Conservation (phyloP, 2,113 vertebrate species). For the Anser brachyrhynchus region DNA sequence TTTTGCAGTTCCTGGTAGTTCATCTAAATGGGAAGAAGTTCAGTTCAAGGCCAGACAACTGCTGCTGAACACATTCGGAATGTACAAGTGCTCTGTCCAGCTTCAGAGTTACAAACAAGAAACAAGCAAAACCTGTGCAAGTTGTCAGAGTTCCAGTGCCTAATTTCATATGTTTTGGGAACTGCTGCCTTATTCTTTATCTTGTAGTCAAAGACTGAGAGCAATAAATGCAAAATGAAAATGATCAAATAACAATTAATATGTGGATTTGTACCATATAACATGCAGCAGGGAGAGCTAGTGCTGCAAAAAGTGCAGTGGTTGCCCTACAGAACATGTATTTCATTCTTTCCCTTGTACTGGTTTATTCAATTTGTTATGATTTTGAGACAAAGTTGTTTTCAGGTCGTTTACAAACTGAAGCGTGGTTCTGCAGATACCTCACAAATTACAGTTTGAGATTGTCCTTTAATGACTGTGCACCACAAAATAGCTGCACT, state of each 20-base stretch:
- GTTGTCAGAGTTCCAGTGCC: conserved; percentile 83
- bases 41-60: conserved; percentile 89
- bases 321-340: not conserved
- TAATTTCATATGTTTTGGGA: conserved; percentile 71
- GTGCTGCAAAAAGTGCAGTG: conserved; percentile 23
- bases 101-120: conserved; percentile 88
- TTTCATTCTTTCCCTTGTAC: not conserved
- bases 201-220: conserved; percentile 70
- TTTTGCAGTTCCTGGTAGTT: conserved; percentile 86
- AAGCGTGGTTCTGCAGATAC: conserved; percentile 71
- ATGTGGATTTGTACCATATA: not conserved
- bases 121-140: conserved; percentile 77
- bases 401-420: conserved; percentile 78
- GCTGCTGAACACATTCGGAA: conserved; percentile 87
- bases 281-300: conserved; percentile 27
- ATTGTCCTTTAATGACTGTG: not conserved
- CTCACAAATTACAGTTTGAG: conserved; percentile 71
- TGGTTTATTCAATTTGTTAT: conserved; percentile 3
- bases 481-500: conserved; percentile 38
- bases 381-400: conserved; percentile 55
- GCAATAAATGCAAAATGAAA: conserved; percentile 75
- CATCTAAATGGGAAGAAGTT: conserved; percentile 91
- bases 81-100: conserved; percentile 92
- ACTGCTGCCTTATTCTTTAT: conserved; percentile 71
- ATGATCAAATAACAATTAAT: not conserved